Base-by-base conservation (phyloP, 2,888 invertebrate genomes). In the Seira musarum region DNA sequence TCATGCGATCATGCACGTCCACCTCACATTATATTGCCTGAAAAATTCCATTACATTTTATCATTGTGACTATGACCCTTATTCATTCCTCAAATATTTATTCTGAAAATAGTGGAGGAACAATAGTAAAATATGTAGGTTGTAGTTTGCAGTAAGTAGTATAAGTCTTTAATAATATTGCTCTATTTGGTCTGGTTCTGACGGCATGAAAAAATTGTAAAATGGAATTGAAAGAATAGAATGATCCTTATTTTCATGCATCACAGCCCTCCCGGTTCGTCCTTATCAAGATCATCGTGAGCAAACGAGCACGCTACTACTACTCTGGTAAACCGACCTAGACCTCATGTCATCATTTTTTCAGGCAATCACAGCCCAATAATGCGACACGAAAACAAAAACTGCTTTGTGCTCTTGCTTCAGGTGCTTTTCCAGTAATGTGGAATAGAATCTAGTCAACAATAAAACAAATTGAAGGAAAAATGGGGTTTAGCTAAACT, bases 331-430 rank as follows among this genome's bases (percentile, higher is more conserved):
- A 57, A 57, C n/a, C 57, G n/a, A 57, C 3, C 3, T 57, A 8
- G 57, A 57, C 57, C 57, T 57, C 57, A 15, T 57, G 57, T 57
- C 10, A 57, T 57, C 13, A n/a, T n/a, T 57, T 57, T 57, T 17
- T 57, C 40, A 40, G 13, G 57, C 8, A 57, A 57, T 57, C 57
- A 57, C 57, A n/a, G n/a, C n/a, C n/a, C n/a, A n/a, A n/a, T n/a
- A n/a, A n/a, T n/a, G n/a, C n/a, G 57, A n/a, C 57, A 57, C 57
- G 57, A 57, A 6, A 57, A 13, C 13, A 40, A 40, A n/a, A 40
- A 40, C 40, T 40, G 40, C 15, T 57, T 57, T 57, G 6, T 57
- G 57, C 17, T 57, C 40, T n/a, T 15, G 57, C 57, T 57, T 57
- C 57, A 57, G 57, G 57, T 57, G 17, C 17, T 57, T 57, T 57